Percentiles rank a stretch among this genome's conserved stretches.
Conservation (phyloP, 2,797 vertebrate species). For the Pempheris klunzingeri region DNA sequence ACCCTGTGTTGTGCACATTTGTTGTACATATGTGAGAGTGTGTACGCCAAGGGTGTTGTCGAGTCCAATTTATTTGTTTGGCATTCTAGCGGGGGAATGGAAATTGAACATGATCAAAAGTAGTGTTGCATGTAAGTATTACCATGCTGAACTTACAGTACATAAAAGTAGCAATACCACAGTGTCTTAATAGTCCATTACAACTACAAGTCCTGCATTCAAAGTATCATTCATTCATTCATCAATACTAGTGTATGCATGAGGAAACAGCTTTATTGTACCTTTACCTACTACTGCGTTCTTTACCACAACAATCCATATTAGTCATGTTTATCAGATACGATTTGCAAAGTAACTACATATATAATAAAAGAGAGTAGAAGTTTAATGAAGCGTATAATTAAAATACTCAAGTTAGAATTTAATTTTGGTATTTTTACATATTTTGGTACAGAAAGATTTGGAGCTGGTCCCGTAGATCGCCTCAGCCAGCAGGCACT, state of each 20-base stretch:
- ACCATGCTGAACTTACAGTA: background rate
- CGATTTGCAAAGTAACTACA: background rate
- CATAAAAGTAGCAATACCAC: slow-evolving; percentile 6
- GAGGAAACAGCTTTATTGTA: background rate
- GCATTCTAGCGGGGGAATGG: background rate
- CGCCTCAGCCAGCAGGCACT: no score
- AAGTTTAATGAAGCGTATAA: background rate
- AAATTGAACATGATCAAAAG: slow-evolving; percentile 2
- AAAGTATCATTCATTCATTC: no score
- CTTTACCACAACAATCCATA: no score
- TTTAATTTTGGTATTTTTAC: no score
- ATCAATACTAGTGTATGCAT: background rate
- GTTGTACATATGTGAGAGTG: background rate
- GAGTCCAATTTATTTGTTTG: slow-evolving; percentile 8
- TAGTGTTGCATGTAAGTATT: background rate
- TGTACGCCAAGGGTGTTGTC: slow-evolving; percentile 1
- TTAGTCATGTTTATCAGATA: background rate
- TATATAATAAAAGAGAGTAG: background rate
- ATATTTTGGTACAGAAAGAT: no score
- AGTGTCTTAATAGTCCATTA: slow-evolving; percentile 3
- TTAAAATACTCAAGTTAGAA: background rate
- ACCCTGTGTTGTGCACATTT: slow-evolving; percentile 26
- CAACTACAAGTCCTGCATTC: background rate
- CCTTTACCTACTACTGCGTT: background rate
- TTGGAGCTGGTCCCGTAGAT: no score